Evolutionary conservation across 2,888 invertebrate species (phyloP), one percentile per base, ranked within the genome.

Genomic region (Peribatodes rhomboidaria): DNA sequence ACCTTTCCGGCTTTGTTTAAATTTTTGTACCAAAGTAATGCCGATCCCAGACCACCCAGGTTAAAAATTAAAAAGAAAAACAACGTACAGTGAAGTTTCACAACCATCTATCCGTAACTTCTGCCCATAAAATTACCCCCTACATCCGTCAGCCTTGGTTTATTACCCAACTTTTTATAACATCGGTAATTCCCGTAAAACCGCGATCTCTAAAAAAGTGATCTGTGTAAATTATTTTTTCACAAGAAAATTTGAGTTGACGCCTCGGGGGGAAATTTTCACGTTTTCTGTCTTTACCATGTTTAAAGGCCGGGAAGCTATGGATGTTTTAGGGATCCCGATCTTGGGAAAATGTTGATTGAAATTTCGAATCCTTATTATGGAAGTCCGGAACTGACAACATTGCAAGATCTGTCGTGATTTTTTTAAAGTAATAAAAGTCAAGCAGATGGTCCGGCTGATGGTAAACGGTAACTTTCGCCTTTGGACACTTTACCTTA

Each of bases 161-260:
- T 64, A 64, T 64, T 47, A 55, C 46, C 59, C 3, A 59, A 64
- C 49, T 64, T 64, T 64, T 64, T 50, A 59, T 56, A 62, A 56
- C 63, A 55, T 55, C 27, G 59, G 59, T 50, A 16, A 49, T 64
- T 59, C 18, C 44, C 59, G 54, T 58, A 41, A 58, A 58, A 58
- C 64, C 42, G 49, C 37, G 47, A 39, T 9, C 53, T 9, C 49
- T 50, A 55, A 62, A 75, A 72, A 69, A 71, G 61, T 57, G 69
- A 72, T 73, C 74, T 60, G 50, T 42, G 57, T 70, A 70, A 72
- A 77, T 74, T 72, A 72, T 64, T 76, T 64, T 77, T 73, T 67
- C 58, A 55, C 53, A 53, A 61, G 65, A 59, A 73, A 68, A 64
- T 69, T 76, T 58, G 55, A 65, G 70, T 50, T 69, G 35, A 35